A percentile compares a stretch with the other conserved stretches of the same genome.
Evolutionary conservation across 2,888 invertebrate species (phyloP).

Genomic region (Oxycera nigricornis): DNA sequence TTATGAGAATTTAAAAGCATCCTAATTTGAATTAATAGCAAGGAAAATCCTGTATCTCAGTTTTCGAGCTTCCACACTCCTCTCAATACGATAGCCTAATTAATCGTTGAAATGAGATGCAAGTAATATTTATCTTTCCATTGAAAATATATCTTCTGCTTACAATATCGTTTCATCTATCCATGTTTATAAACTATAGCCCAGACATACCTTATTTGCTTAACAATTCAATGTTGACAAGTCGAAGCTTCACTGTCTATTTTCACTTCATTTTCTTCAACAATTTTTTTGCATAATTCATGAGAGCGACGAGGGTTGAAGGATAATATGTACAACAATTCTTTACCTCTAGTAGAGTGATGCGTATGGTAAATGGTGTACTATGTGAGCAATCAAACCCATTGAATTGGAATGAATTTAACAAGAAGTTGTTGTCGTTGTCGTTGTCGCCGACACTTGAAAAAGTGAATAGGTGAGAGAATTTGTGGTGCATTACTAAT

Average conservation of each 20-base stretch:
- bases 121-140: too few relatives aligned
- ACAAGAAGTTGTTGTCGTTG: not conserved
- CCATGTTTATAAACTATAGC: too few relatives aligned
- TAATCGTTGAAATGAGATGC: too few relatives aligned
- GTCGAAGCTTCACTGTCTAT: not conserved
- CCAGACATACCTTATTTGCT: not conserved
- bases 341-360: not conserved
- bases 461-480: not conserved
- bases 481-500: not conserved
- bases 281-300: constrained; percentile 19
- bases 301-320: not conserved
- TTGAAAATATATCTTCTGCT: too few relatives aligned
- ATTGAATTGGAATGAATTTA: constrained; percentile 12
- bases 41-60: too few relatives aligned
- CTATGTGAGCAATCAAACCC: not conserved
- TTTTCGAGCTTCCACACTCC: too few relatives aligned
- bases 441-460: not conserved
- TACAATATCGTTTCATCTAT: too few relatives aligned
- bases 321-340: not conserved
- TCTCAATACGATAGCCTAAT: too few relatives aligned
- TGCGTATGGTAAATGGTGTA: not conserved
- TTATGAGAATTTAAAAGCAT: too few relatives aligned
- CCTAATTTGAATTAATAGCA: too few relatives aligned
- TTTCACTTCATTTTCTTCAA: constrained; percentile 21
- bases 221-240: constrained; percentile 21